Evolutionary conservation across 35 echinoderm and acorn worm genomes (phyloP).

Genomic region (Amphiura filiformis): DNA sequence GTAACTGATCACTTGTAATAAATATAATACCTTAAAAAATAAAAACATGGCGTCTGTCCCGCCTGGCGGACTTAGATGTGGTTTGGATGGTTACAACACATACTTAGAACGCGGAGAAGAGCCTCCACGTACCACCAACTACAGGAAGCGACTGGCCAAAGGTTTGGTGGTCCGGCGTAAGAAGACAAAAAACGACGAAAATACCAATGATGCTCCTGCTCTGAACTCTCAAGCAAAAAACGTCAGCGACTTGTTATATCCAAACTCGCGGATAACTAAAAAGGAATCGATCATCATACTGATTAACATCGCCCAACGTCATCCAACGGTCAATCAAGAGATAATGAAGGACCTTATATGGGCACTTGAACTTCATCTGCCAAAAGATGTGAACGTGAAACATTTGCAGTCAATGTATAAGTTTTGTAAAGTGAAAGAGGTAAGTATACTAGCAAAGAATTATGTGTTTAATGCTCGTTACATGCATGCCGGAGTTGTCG

Average conservation of each 20-base stretch:
- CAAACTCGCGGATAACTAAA: background rate
- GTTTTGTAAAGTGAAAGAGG: background rate
- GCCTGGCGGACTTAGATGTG: too few species aligned
- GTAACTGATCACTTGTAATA: too few species aligned
- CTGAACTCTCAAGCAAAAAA: too few species aligned
- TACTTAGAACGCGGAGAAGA: background rate
- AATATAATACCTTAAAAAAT: too few species aligned
- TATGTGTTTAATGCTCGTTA: too few species aligned
- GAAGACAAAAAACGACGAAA: too few species aligned
- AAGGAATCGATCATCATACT: background rate
- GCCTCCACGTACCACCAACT: background rate
- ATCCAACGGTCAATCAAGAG: background rate
- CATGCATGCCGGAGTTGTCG: too few species aligned
- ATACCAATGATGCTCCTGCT: too few species aligned
- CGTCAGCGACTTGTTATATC: background rate
- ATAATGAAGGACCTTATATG: background rate
- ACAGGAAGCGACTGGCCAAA: background rate
- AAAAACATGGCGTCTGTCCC: too few species aligned
- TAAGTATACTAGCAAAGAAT: background rate
- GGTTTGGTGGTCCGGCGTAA: too few species aligned
- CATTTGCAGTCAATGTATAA: background rate
- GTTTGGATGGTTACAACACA: background rate
- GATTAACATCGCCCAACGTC: background rate
- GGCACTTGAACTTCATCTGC: background rate
- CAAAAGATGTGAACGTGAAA: background rate